Conservation (phyloP, 2,888 invertebrate genomes). For the Nebria brevicollis region DNA sequence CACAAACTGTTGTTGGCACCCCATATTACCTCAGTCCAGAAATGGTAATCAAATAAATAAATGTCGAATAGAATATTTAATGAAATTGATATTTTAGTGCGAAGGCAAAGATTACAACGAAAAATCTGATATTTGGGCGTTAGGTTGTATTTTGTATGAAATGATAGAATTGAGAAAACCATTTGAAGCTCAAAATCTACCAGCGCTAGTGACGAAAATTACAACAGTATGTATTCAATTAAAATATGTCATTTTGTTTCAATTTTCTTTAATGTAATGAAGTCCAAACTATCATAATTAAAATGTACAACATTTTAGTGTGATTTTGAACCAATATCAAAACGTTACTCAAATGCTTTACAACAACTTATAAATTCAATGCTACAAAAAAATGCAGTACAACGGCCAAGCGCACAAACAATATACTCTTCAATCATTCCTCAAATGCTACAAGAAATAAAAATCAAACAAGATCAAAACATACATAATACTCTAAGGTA, state of each 20-base stretch:
- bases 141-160: constrained; percentile 81
- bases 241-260: background rate
- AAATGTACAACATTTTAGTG: constrained; percentile 62
- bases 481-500: constrained; percentile 29
- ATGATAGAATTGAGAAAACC: constrained; percentile 77
- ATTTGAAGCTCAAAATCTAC: constrained; percentile 78
- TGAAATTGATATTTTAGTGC: constrained; percentile 65
- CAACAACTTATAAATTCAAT: constrained; percentile 71
- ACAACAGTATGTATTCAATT: constrained; percentile 65
- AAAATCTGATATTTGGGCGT: constrained; percentile 82
- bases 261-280: background rate
- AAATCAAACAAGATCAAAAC: constrained; percentile 51
- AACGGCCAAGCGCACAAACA: constrained; percentile 72
- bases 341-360: constrained; percentile 72
- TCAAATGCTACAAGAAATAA: constrained; percentile 61
- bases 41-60: constrained; percentile 64
- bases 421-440: constrained; percentile 68
- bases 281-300: background rate
- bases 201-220: constrained; percentile 78
- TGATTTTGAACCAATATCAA: constrained; percentile 73
- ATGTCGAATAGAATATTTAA: background rate
- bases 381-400: constrained; percentile 70
- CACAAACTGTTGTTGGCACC: constrained; percentile 77
- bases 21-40: constrained; percentile 81
- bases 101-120: constrained; percentile 80